Evolutionary conservation across 2,888 invertebrate species (phyloP), one percentile per base, ranked within the genome.

Genomic region (Aelia acuminata): DNA sequence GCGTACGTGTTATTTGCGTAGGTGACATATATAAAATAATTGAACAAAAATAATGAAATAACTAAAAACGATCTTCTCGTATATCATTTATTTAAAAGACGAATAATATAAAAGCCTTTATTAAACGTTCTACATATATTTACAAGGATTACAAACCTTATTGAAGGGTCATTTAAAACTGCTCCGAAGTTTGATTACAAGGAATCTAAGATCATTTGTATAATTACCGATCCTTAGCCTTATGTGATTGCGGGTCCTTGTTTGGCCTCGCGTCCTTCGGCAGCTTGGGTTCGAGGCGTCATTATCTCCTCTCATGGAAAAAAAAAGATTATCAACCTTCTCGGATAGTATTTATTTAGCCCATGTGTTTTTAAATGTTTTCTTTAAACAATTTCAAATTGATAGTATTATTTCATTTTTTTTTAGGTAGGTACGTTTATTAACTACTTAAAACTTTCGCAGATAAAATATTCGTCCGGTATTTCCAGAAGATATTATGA

Each of bases 191-290:
- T 70, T 70, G 3, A 35, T 31, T 18, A 70, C 18, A 5, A 3
- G 18, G 63, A 35, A 70, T 35, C 18, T 35, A 35, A 70, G 5
- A 70, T 31, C 63, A 20, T 70, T 70, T 70, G 35, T 70, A 35
- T 70, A 70, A 70, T 70, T 70, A 70, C 63, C 10, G 53, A 53
- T 53, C 57, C 57, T 57, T 57, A 3, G 57, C n/a, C 26, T 35
- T 35, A 8, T 35, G 35, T 70, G 63, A 70, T 70, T 70, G 63
- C 1, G 63, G 63, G 31, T 31, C 63, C 63, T 35, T 70, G 63
- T 70, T 70, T 35, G 63, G 63, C 8, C 63, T 20, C 1, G 18
- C 35, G 63, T 70, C 63, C 63, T 70, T 70, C 31, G 35, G 18
- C 63, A 70, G 63, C 18, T 70, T 35, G 31, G 15, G 63, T 70